Evolutionary conservation across 2,113 vertebrate species (phyloP).

Genomic region (Cynopterus brachyotis): DNA sequence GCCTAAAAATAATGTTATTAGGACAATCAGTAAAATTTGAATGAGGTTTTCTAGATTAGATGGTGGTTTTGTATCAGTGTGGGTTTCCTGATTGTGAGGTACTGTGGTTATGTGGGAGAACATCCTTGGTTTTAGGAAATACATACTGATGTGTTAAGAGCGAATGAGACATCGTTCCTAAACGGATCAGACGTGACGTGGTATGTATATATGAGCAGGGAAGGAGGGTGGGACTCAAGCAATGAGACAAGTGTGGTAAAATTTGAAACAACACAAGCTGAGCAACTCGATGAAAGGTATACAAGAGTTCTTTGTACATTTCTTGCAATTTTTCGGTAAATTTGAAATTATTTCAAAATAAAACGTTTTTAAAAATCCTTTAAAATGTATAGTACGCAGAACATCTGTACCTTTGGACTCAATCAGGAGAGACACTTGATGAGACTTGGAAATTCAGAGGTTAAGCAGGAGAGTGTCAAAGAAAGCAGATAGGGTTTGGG

Average conservation of each 20-base stretch:
- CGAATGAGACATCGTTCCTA: neutral
- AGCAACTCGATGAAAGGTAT: neutral
- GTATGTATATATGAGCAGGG: too few species aligned
- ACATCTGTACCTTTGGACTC: neutral
- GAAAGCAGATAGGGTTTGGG: neutral
- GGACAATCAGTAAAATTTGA: neutral
- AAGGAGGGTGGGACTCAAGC: rapidly evolving
- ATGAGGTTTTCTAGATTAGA: neutral
- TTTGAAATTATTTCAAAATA: slow-evolving; percentile 27
- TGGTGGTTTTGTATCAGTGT: neutral
- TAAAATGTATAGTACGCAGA: neutral
- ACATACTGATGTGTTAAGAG: neutral
- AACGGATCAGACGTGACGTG: neutral
- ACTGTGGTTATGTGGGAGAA: neutral
- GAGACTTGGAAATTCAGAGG: neutral
- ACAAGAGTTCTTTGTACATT: neutral
- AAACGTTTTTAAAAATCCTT: neutral
- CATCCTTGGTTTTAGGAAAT: neutral
- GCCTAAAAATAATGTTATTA: neutral
- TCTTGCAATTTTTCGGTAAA: neutral
- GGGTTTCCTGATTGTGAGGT: neutral
- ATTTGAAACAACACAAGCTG: neutral
- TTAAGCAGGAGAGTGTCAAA: neutral
- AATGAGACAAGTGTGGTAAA: neutral
- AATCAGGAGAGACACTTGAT: neutral